Base-by-base conservation (phyloP, 2,888 invertebrate genomes). In the Trachelus troglodyta region DNA sequence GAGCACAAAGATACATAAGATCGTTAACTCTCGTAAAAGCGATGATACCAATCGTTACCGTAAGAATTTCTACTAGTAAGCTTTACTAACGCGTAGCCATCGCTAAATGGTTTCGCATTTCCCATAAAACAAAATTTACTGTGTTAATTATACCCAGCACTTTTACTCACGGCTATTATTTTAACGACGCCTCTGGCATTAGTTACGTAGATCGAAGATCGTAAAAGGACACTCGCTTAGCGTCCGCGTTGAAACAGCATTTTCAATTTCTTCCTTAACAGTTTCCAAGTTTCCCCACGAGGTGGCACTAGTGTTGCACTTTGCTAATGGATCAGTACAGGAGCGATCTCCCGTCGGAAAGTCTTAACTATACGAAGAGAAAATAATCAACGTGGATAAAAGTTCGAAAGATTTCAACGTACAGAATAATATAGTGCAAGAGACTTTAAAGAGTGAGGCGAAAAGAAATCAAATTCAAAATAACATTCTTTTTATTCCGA, bases 401-500 rank as follows among this genome's bases (percentile, higher is more conserved):
- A 56, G 56, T 2, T 56, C 56, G 9, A 56, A 23, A 23, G 56
- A 56, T 56, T 56, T 56, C 23, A 56, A 23, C 23, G 2, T 56
- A 56, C 9, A 56, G 1, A 23, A 23, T 6, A 56, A 56, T 56
- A 56, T 9, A 56, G 56, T 56, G n/a, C 77, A 77, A n/a, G 34
- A 78, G 1, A 69, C 84, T 11, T 76, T 80, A 30, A 68, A 79
- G n/a, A 12, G 69, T 3, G 69, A 73, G 1, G 71, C 4, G 75
- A 73, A 3, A 69, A 69, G 12, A 33, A 78, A 6, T 85, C 84
- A 84, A 77, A 79, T 31, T 75, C 74, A 12, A 68, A 74, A 9
- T 80, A 82, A 69, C 81, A 82, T 74, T 84, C 31, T 83, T n/a
- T 69, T 86, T 34, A 76, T 85, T 33, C 34, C 85, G 12, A 76